Evolutionary conservation across 2,113 vertebrate genomes (phyloP).

Genomic region (Baryphthengus martii): DNA sequence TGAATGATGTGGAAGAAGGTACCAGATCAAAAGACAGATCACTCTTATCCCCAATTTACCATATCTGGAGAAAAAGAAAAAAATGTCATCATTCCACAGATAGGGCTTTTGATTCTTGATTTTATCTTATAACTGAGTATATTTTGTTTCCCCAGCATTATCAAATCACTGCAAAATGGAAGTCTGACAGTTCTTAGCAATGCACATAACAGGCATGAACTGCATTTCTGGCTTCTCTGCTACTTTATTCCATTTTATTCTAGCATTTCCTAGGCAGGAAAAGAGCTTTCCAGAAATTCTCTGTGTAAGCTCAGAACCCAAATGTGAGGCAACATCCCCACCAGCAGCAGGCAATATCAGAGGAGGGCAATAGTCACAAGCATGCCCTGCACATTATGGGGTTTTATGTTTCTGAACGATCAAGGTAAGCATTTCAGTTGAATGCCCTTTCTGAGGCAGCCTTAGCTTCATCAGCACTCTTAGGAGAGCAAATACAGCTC

Average conservation of each 20-base stretch:
- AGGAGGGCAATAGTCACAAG: background rate
- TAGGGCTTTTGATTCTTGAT: background rate
- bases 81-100: fast-evolving
- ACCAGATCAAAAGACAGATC: background rate
- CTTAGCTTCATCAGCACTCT: background rate
- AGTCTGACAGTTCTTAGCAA: background rate
- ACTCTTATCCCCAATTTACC: fast-evolving
- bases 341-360: background rate
- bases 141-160: background rate
- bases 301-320: background rate
- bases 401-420: background rate
- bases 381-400: background rate
- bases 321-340: background rate
- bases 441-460: background rate
- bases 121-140: background rate
- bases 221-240: background rate
- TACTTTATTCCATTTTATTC: background rate
- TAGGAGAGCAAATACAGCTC: background rate
- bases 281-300: background rate
- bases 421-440: background rate
- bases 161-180: background rate
- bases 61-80: background rate
- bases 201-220: background rate
- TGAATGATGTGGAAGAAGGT: background rate
- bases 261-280: background rate